Base-by-base conservation (phyloP, 2,797 vertebrate species). In the Synanceia verrucosa region DNA sequence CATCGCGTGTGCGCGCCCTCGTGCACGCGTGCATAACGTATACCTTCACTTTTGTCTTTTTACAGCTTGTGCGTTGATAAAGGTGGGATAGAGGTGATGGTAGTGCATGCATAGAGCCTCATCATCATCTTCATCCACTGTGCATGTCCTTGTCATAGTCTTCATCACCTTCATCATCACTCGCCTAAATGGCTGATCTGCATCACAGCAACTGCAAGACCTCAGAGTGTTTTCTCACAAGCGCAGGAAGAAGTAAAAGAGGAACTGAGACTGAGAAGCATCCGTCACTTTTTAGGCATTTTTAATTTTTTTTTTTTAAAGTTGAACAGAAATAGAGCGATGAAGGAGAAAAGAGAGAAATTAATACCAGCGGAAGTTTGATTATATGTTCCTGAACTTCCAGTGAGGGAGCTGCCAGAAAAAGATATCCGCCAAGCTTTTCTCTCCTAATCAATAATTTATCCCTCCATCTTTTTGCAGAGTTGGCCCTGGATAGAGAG, bases 381-480 rank as follows among this genome's bases (percentile, higher is more conserved):
- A 64, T 48, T 62, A 41, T 53, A 26, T 68, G 48, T 12, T 67
- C 23, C 11, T 24, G 3, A 67, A 72, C 70, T 67, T 79, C 13
- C 26, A 41, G n/a, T n/a, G n/a, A n/a, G 21, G 23, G 29, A 33
- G 58, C 31, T 43, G 52, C 37, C 14, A 12, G 23, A 16, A 9
- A 18, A 28, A 24, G 19, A 12, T 21, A 56, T 26, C 31, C 37
- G 73, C 37, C 24, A 29, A 59, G 61, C 51, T 61, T 79, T 46
- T 76, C 55, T 79, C 41, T 52, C 6, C 56, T 29, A 4, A 82
- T 91, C 76, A 82, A 84, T 87, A 84, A 86, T 87, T 80, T n/a
- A 83, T 73, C 16, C 63, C 73, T 87, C 50, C 60, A 52, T 88
- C 81, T 89, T 86, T 90, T n/a, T 83, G 58, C 79, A 88, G 79